phyloP scores from a whole-genome alignment of 2,888 invertebrate genomes.

The Protonemura montana region DNA sequence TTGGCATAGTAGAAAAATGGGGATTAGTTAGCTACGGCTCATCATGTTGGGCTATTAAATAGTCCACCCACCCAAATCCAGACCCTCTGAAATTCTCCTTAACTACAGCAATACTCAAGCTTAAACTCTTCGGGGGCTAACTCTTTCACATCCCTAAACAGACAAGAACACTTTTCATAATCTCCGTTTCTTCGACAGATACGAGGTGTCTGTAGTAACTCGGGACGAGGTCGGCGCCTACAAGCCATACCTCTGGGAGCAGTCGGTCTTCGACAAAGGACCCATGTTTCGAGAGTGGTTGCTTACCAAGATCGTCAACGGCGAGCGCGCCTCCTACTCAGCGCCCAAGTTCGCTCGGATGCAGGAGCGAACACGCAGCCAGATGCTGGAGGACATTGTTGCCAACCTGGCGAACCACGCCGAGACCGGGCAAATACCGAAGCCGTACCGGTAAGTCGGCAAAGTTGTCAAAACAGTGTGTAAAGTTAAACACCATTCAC shows the following conservation, averaged over 20 bases:
- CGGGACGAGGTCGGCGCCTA: constrained; percentile 94
- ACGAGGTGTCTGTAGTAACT: constrained; percentile 83
- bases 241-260: constrained; percentile 95
- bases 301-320: constrained; percentile 91
- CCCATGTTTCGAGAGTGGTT: constrained; percentile 96
- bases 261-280: constrained; percentile 92
- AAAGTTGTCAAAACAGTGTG: no score
- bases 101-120: no score
- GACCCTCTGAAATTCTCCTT: no score
- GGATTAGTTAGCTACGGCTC: no score
- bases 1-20: no score
- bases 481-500: no score
- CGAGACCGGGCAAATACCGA: constrained; percentile 94
- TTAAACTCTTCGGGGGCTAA: no score
- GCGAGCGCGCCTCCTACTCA: constrained; percentile 91
- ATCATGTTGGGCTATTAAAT: no score
- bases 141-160: no score
- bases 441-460: constrained; percentile 87
- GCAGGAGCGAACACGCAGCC: constrained; percentile 91
- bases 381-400: constrained; percentile 94
- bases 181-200: no score
- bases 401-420: constrained; percentile 93
- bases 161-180: no score
- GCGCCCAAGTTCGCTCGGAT: constrained; percentile 94
- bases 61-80: no score